phyloP scores from a whole-genome alignment of 2,888 invertebrate genomes.

The Prosopocoilus inquinatus region DNA sequence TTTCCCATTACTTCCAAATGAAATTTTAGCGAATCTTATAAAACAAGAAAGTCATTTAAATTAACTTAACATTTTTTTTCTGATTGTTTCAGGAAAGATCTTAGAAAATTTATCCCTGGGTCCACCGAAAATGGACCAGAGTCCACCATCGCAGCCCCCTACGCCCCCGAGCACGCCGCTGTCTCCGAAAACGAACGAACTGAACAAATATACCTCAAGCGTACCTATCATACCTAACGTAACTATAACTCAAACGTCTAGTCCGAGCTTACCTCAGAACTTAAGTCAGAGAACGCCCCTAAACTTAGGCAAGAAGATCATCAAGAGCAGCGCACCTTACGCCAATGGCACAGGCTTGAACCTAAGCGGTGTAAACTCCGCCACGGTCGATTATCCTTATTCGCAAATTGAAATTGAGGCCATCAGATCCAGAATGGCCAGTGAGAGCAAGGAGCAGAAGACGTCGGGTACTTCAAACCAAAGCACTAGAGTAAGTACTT shows the following conservation, averaged over 20 bases:
- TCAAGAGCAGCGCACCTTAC: constrained; percentile 26
- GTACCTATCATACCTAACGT: constrained; percentile 34
- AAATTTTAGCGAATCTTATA: too few relatives aligned
- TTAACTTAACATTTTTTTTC: too few relatives aligned
- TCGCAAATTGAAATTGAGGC: constrained; percentile 9
- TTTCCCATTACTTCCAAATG: not conserved
- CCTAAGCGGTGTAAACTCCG: constrained; percentile 17
- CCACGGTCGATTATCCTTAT: constrained; percentile 2
- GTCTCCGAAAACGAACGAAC: constrained; percentile 40
- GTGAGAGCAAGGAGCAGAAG: constrained; percentile 15
- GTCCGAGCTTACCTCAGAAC: constrained; percentile 45
- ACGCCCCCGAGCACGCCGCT: constrained; percentile 54
- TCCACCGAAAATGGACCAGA: constrained; percentile 29
- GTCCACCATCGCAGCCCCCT: constrained; percentile 52
- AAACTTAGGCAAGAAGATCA: constrained; percentile 34
- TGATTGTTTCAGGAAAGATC: constrained; percentile 50
- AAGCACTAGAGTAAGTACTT: constrained; percentile 26
- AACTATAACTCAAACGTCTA: constrained; percentile 41
- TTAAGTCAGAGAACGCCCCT: constrained; percentile 35
- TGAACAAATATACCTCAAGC: constrained; percentile 32
- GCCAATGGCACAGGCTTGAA: constrained; percentile 29
- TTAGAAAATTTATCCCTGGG: constrained; percentile 50
- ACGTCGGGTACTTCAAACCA: constrained; percentile 18
- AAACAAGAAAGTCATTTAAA: too few relatives aligned
- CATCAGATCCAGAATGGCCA: constrained; percentile 12